phyloP scores from a whole-genome alignment of 2,113 vertebrate genomes.

The Gnathonemus echidnorhynchus region DNA sequence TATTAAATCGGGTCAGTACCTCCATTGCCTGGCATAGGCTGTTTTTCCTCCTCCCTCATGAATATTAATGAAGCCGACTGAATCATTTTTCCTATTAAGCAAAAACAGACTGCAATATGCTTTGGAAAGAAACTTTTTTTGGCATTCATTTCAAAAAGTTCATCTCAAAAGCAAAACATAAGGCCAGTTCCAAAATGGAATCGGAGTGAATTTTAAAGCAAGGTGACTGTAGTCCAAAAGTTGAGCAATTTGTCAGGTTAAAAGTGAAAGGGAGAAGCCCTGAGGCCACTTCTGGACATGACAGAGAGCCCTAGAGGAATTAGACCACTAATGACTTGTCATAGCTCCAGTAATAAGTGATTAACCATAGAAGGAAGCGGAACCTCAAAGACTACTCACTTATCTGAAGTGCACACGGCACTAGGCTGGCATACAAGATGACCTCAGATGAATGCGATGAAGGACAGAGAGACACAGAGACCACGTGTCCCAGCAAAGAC shows the following conservation, averaged over 20 bases:
- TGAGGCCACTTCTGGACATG: background rate
- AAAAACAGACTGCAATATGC: background rate
- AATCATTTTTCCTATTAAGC: background rate
- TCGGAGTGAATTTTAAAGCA: background rate
- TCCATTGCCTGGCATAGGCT: background rate
- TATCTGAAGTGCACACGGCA: background rate
- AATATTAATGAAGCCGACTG: background rate
- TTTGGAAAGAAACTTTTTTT: background rate
- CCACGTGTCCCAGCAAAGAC: background rate
- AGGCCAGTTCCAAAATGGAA: background rate
- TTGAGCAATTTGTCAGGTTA: background rate
- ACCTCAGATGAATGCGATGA: background rate
- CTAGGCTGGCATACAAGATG: background rate
- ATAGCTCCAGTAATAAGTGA: background rate
- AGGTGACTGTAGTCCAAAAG: background rate
- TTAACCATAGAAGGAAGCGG: background rate
- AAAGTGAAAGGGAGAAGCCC: background rate
- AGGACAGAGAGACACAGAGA: background rate
- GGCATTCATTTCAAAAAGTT: background rate
- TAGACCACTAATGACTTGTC: background rate
- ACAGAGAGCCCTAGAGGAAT: background rate
- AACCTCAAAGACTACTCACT: background rate
- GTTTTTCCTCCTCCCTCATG: background rate
- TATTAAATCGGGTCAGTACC: background rate
- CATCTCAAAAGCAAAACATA: background rate